Conservation (phyloP, 2,888 invertebrate genomes). For the Geophilus truncorum region DNA sequence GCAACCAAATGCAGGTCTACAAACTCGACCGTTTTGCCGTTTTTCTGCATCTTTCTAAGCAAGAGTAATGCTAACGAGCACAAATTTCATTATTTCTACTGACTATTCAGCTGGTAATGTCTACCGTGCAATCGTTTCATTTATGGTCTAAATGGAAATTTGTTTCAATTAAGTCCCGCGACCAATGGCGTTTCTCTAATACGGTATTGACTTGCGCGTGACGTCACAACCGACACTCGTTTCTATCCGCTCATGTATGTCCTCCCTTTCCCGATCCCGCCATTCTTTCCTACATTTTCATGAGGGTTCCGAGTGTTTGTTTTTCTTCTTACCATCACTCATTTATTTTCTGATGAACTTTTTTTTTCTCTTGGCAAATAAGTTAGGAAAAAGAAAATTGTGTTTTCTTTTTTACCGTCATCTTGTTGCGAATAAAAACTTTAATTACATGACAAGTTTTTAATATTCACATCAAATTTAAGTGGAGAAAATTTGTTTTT, state of each 20-base stretch:
- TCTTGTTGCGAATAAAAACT: neutral
- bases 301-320: neutral
- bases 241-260: neutral
- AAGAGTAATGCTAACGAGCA: neutral
- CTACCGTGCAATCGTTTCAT: neutral
- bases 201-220: neutral
- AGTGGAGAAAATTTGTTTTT: too few species aligned
- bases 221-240: neutral
- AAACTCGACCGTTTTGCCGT: neutral
- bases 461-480: too few species aligned
- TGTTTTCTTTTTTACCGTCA: neutral
- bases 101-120: constrained; percentile 23
- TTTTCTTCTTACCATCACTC: neutral
- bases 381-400: neutral
- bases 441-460: too few species aligned
- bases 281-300: neutral
- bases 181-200: neutral
- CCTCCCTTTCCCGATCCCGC: neutral
- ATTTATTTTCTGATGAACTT: neutral
- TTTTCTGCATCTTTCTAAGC: neutral
- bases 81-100: constrained; percentile 2
- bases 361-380: too few species aligned
- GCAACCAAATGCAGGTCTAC: neutral
- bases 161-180: neutral
- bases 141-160: constrained; percentile 18